These are phyloP conservation scores for Scartelaos histophorus DNA, from an alignment of 2,113 vertebrate species.

Conservation along the genomic window DNA sequence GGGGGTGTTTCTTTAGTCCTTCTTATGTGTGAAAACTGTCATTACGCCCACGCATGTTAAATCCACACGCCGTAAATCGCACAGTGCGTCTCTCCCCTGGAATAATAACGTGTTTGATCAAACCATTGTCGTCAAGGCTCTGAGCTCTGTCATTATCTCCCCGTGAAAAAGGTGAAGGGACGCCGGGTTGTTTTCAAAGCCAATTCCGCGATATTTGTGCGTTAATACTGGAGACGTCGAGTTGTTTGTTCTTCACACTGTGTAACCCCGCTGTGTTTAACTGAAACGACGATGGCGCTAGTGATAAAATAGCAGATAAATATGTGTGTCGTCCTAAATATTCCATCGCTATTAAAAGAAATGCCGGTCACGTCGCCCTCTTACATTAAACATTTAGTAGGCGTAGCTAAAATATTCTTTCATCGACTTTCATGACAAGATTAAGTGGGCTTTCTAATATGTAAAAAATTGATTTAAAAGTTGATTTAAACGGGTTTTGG, in stretches of 20 bases:
- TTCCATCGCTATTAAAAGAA: not conserved
- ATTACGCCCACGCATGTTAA: conserved; percentile 35
- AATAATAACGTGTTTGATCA: conserved; percentile 12
- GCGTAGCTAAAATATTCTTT: not conserved
- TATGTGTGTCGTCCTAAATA: not conserved
- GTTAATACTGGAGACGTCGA: not conserved
- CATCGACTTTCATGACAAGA: not conserved
- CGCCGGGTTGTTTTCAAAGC: not conserved
- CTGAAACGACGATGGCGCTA: not conserved
- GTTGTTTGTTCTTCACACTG: not conserved
- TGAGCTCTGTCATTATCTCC: conserved; percentile 27
- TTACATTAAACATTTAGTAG: not conserved
- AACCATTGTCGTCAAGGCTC: conserved; percentile 7
- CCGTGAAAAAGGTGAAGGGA: conserved; percentile 18
- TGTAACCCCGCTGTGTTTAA: not conserved
- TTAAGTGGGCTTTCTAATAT: no score
- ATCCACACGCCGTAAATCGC: conserved; percentile 28
- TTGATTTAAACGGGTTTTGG: no score
- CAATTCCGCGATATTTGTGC: not conserved
- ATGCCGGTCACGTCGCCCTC: not conserved
- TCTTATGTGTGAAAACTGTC: conserved; percentile 33
- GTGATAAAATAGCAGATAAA: not conserved
- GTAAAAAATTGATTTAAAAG: no score
- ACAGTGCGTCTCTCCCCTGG: conserved; percentile 1
- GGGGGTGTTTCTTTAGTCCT: conserved; percentile 38